phyloP scores from a whole-genome alignment of 2,113 vertebrate species.

The Pao palembangensis region DNA sequence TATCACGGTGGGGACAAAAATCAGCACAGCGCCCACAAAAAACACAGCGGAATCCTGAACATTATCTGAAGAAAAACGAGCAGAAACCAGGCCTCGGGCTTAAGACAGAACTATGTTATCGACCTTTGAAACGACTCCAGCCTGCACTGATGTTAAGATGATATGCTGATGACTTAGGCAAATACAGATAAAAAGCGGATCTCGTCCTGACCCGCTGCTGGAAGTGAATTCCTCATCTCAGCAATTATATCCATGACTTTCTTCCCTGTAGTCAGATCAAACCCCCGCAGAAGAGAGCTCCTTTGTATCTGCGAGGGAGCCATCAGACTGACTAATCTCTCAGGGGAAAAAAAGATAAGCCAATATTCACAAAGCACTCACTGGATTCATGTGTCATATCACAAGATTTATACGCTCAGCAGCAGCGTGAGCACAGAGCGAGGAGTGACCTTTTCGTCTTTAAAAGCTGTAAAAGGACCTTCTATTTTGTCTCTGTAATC shows the following conservation, averaged over 20 bases:
- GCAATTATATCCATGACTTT: slow-evolving; percentile 53
- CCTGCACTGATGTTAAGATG: slow-evolving; percentile 36
- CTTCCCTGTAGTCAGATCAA: slow-evolving; percentile 27
- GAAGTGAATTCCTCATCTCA: slow-evolving; percentile 38
- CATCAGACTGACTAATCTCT: slow-evolving; percentile 56
- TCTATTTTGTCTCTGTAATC: slow-evolving; percentile 7
- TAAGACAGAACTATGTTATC: slow-evolving; percentile 11
- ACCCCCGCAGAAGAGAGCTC: slow-evolving; percentile 30
- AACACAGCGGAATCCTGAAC: background rate
- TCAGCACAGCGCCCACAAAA: background rate
- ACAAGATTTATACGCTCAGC: slow-evolving; percentile 18
- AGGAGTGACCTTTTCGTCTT: slow-evolving; percentile 15
- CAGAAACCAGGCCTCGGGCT: slow-evolving; percentile 7
- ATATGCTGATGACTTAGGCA: slow-evolving; percentile 37
- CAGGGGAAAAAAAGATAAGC: slow-evolving; percentile 41
- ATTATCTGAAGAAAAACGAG: slow-evolving; percentile 9
- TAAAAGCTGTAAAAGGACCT: slow-evolving; percentile 14
- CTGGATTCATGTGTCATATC: slow-evolving; percentile 21
- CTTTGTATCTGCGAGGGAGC: slow-evolving; percentile 40
- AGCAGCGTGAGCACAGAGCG: slow-evolving; percentile 6
- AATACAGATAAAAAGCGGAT: slow-evolving; percentile 42
- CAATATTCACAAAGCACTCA: slow-evolving; percentile 40
- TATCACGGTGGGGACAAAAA: too few species aligned
- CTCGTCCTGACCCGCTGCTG: slow-evolving; percentile 42
- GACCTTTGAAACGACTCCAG: slow-evolving; percentile 35